These are phyloP conservation scores for Eristalis pertinax DNA, from an alignment of 2,888 invertebrate species.

Conservation along the genomic window DNA sequence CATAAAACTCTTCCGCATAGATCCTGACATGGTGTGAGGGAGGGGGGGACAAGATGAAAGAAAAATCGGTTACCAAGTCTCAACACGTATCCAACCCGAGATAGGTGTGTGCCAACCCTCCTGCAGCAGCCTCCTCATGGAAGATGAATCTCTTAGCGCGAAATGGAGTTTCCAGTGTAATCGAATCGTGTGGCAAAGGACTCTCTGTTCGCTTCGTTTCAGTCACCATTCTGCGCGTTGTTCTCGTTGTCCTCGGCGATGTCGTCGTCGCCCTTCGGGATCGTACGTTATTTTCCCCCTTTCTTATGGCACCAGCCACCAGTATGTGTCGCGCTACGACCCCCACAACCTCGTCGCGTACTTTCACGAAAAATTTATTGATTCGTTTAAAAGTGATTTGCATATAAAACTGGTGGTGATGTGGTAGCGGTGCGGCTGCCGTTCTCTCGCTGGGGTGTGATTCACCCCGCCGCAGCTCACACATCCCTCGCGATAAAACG, in stretches of 20 bases:
- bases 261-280: slow-evolving; percentile 33
- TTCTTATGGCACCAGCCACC: background rate
- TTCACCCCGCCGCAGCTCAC: slow-evolving; percentile 6
- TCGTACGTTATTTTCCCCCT: slow-evolving; percentile 31
- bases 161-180: slow-evolving; percentile 62
- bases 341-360: slow-evolving; percentile 11
- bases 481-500: slow-evolving; percentile 63
- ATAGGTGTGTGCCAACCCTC: slow-evolving; percentile 18
- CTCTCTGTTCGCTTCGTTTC: slow-evolving; percentile 40
- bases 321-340: slow-evolving; percentile 12
- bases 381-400: slow-evolving; percentile 73
- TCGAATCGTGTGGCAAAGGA: slow-evolving; percentile 67
- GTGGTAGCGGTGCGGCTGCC: slow-evolving; percentile 21
- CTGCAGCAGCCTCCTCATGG: background rate
- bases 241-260: slow-evolving; percentile 14
- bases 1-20: slow-evolving; percentile 48
- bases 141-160: slow-evolving; percentile 64
- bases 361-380: slow-evolving; percentile 67
- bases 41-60: slow-evolving; percentile 22
- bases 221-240: slow-evolving; percentile 39
- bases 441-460: background rate
- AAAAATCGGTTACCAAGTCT: slow-evolving; percentile 61
- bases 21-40: background rate
- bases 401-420: slow-evolving; percentile 69
- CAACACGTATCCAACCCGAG: slow-evolving; percentile 51